Base-by-base conservation (phyloP, 1,140 invertebrate species). In the Trissolcus basalis region DNA sequence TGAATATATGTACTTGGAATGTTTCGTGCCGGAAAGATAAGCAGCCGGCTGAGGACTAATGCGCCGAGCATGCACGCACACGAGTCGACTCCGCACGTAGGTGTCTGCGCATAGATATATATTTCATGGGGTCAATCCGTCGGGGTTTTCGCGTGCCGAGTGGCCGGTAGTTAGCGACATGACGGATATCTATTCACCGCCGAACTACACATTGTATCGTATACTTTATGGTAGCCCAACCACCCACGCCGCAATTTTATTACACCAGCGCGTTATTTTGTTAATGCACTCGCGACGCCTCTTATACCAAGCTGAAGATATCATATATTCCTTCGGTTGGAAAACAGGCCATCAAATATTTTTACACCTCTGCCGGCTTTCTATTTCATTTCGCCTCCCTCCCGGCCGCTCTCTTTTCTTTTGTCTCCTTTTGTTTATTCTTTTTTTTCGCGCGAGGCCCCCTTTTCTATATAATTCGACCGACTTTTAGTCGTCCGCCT, bases 231-330 rank as follows among this genome's bases (percentile, higher is more conserved):
- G 84, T 81, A 76, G 16, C 59, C 71, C 76, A 77, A 75, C 77
- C 77, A 70, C 19, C 68, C 78, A 82, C n/a, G n/a, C 83, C 84
- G 80, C 81, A 82, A 87, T 86, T 88, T 88, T 88, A 87, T 84
- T 82, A 84, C 19, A 1, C n/a, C n/a, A n/a, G n/a, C 19, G 19
- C 84, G 81, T 85, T 86, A 86, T 88, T 86, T 86, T 86, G 82
- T 86, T 86, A 86, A 88, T 86, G 82, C 81, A 86, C 75, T 79
- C 73, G n/a, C n/a, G 58, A 36, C 47, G 61, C 74, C 48, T 54
- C 73, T 68, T 61, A 49, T 58, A 6, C 19, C 19, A 1, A 51
- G 12, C 6, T 79, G 69, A 61, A 69, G 81, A 79, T 78, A 79
- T 82, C 60, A 80, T 74, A n/a, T 27, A 76, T 80, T 56, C 61